Conservation (phyloP, 2,797 vertebrate species). For the Gorsachius magnificus region DNA sequence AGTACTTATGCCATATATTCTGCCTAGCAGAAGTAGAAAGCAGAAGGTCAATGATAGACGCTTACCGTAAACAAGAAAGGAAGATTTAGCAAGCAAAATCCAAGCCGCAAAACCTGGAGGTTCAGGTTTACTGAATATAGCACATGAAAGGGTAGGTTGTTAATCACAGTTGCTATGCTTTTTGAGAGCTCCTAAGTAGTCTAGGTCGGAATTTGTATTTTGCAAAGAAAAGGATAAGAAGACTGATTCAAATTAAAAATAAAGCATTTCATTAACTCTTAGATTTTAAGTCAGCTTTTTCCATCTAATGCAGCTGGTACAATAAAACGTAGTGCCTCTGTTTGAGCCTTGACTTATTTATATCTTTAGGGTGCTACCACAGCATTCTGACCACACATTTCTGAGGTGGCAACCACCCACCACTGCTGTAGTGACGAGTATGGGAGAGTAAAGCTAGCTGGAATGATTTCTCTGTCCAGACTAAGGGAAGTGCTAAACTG, state of each 20-base stretch:
- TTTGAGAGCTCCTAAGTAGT: background rate
- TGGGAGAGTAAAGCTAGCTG: background rate
- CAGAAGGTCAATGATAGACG: constrained; percentile 58
- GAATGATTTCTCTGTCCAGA: background rate
- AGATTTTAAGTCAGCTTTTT: background rate
- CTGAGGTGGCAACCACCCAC: background rate
- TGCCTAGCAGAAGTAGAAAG: constrained; percentile 50
- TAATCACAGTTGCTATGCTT: background rate
- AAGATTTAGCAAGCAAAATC: constrained; percentile 8
- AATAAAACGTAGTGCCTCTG: rapidly evolving
- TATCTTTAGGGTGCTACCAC: background rate
- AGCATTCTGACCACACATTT: background rate
- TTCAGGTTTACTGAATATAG: background rate
- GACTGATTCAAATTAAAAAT: background rate
- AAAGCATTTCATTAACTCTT: background rate
- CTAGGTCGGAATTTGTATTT: background rate
- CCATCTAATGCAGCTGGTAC: background rate
- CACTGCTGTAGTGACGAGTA: background rate
- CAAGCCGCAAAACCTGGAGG: background rate
- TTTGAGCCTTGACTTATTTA: background rate
- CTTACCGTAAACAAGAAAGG: constrained; percentile 33
- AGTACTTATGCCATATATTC: background rate
- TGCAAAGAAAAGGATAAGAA: background rate
- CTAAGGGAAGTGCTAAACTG: background rate
- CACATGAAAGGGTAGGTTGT: background rate